Evolutionary conservation across 92 coral and sea anemone species (phyloP).

Genomic region (Parazoanthus darwini): DNA sequence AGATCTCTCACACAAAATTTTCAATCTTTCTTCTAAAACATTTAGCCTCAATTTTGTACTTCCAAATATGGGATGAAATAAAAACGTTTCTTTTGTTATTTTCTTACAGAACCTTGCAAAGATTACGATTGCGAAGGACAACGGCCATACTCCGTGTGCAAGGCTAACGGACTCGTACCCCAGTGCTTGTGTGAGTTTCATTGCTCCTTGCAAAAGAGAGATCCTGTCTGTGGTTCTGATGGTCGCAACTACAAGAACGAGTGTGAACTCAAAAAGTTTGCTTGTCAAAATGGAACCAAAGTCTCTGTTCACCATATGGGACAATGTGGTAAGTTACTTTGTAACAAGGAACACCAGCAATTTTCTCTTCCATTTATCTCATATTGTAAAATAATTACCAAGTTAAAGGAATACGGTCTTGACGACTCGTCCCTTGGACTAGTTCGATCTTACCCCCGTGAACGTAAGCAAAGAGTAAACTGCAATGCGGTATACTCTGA

Average conservation of each 20-base stretch:
- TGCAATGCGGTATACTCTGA: too few species aligned
- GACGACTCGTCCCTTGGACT: too few species aligned
- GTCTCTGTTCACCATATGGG: slow-evolving; percentile 29
- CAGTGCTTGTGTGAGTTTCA: slow-evolving; percentile 15
- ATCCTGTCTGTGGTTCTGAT: slow-evolving; percentile 35
- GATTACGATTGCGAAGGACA: slow-evolving; percentile 36
- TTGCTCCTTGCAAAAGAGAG: slow-evolving; percentile 7
- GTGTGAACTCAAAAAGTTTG: slow-evolving; percentile 33
- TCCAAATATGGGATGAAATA: too few species aligned
- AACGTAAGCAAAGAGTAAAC: too few species aligned
- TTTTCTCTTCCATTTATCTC: not conserved
- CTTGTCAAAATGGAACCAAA: slow-evolving; percentile 34
- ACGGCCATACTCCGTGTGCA: slow-evolving; percentile 34
- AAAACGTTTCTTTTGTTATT: not conserved
- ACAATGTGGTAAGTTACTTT: slow-evolving; percentile 6
- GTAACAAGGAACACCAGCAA: not conserved
- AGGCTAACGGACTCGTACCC: not conserved
- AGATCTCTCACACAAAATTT: too few species aligned
- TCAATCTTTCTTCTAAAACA: too few species aligned
- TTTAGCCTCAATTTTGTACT: too few species aligned
- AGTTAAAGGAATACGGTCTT: too few species aligned
- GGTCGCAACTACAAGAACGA: slow-evolving; percentile 26
- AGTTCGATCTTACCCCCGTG: too few species aligned
- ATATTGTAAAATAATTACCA: too few species aligned
- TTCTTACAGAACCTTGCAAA: slow-evolving; percentile 18